Evolutionary conservation across 2,888 invertebrate genomes (phyloP).

Genomic region (Lordiphosa fenestrarum): DNA sequence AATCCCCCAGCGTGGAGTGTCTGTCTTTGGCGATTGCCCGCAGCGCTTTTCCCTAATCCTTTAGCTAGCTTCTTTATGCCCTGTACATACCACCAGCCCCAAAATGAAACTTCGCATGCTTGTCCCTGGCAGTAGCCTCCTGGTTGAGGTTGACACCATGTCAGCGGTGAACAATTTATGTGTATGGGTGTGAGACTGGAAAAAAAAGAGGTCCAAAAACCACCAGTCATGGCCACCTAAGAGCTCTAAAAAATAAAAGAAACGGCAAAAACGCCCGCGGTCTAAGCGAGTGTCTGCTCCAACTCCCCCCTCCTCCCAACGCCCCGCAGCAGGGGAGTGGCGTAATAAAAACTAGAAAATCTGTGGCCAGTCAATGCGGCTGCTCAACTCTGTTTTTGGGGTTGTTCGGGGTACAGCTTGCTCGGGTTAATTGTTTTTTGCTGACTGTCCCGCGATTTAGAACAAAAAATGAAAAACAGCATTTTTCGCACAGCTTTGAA

Average conservation of each 20-base stretch:
- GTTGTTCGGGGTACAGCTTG: constrained; percentile 32
- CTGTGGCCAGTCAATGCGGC: constrained; percentile 62
- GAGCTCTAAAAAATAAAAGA: constrained; percentile 8
- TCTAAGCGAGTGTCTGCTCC: constrained; percentile 27
- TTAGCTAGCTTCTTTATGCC: constrained; percentile 20
- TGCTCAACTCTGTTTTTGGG: constrained; percentile 27
- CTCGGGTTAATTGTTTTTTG: constrained; percentile 66
- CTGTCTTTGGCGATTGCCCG: constrained; percentile 1
- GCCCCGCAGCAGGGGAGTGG: constrained; percentile 6
- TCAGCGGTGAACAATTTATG: constrained; percentile 53
- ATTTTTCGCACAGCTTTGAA: constrained; percentile 53
- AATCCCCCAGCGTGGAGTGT: too few relatives aligned
- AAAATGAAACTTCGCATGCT: constrained; percentile 11
- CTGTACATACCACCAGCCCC: constrained; percentile 7
- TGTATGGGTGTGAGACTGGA: constrained; percentile 31
- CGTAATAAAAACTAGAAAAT: constrained; percentile 56
- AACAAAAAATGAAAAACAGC: constrained; percentile 25
- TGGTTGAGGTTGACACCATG: constrained; percentile 49
- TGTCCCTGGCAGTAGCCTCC: constrained; percentile 22
- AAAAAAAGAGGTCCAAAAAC: constrained; percentile 1
- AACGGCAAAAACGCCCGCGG: constrained; percentile 39
- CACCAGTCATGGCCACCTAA: too few relatives aligned
- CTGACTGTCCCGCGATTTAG: constrained; percentile 47
- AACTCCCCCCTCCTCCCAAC: background rate
- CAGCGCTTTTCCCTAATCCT: background rate